Conservation (phyloP, 2,113 vertebrate species). For the Blennius ocellaris region DNA sequence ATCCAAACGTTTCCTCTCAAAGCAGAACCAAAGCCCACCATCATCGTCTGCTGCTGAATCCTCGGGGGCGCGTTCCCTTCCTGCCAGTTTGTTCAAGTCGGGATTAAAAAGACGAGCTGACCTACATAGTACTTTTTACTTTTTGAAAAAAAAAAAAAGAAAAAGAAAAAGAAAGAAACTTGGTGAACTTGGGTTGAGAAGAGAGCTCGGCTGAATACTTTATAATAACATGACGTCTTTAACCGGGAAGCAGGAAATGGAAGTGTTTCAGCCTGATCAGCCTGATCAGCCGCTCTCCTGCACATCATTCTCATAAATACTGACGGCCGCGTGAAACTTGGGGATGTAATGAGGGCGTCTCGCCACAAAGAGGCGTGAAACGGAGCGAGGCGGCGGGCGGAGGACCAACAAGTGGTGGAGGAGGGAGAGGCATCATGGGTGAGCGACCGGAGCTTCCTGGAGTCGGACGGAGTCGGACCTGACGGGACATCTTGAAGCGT, state of each 20-base stretch:
- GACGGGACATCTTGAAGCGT: slow-evolving; percentile 48
- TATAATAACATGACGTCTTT: slow-evolving; percentile 31
- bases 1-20: slow-evolving; percentile 76
- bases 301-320: slow-evolving; percentile 19
- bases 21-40: slow-evolving; percentile 78
- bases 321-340: slow-evolving; percentile 24
- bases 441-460: slow-evolving; percentile 39
- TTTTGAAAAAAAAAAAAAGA: slow-evolving; percentile 26
- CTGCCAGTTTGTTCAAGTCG: slow-evolving; percentile 78
- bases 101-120: slow-evolving; percentile 77
- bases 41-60: slow-evolving; percentile 66
- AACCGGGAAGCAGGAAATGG: slow-evolving; percentile 31
- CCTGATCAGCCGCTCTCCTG: slow-evolving; percentile 10
- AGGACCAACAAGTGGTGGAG: slow-evolving; percentile 45
- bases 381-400: slow-evolving; percentile 44
- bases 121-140: slow-evolving; percentile 78
- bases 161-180: slow-evolving; percentile 56
- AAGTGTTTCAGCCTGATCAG: slow-evolving; percentile 3
- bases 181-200: slow-evolving; percentile 64
- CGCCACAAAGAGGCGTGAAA: slow-evolving; percentile 67
- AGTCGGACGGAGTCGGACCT: slow-evolving; percentile 26
- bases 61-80: slow-evolving; percentile 73
- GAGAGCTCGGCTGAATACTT: slow-evolving; percentile 23
- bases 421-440: slow-evolving; percentile 46
- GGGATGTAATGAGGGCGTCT: slow-evolving; percentile 55